These are phyloP conservation scores for Opisthocomus hoazin DNA, from an alignment of 2,113 vertebrate genomes.

Conservation along the genomic window DNA sequence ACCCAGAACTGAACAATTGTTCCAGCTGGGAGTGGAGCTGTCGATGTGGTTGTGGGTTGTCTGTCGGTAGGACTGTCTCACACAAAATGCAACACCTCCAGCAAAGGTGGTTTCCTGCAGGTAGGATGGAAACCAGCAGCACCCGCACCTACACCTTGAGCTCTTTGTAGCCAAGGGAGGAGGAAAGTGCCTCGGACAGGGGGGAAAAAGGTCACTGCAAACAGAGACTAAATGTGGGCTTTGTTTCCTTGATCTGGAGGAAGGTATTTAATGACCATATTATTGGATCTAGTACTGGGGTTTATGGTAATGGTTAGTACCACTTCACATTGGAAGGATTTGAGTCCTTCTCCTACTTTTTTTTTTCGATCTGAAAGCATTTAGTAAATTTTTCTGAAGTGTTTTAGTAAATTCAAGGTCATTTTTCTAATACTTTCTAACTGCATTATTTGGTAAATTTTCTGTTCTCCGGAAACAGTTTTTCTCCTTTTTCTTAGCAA, in stretches of 20 bases:
- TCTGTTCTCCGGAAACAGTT: background rate
- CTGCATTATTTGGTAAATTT: background rate
- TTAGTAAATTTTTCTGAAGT: background rate
- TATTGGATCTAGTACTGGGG: background rate
- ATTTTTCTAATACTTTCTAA: background rate
- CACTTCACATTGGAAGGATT: rapidly evolving
- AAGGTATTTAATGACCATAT: background rate
- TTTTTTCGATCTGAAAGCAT: background rate
- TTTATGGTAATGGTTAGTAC: background rate
- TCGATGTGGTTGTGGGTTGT: rapidly evolving
- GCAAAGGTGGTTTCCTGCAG: background rate
- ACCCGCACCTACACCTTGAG: background rate
- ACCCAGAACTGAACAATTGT: rapidly evolving
- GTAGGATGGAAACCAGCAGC: background rate
- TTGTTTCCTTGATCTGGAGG: background rate
- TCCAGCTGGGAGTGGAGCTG: background rate
- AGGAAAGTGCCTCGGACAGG: background rate
- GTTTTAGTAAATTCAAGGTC: background rate
- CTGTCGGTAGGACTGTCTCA: background rate
- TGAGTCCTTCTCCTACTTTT: background rate
- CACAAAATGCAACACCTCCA: background rate
- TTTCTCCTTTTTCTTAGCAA: background rate
- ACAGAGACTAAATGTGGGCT: background rate
- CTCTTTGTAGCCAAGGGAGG: background rate
- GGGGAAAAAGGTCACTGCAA: background rate